phyloP scores from a whole-genome alignment of 1,140 invertebrate species.

The Coboldia fuscipes region DNA sequence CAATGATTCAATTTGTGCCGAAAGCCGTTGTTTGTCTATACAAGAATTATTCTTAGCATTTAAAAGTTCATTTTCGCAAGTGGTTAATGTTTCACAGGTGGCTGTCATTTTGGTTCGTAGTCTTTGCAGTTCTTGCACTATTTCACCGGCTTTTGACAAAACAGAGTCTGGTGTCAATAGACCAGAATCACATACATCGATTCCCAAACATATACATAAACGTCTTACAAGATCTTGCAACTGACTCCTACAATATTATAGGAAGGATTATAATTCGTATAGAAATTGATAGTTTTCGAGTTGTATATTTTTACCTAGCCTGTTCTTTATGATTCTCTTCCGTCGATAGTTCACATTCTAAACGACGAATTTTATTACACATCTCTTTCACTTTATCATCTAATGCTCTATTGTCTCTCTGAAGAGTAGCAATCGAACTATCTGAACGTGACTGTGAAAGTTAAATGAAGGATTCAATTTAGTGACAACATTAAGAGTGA shows the following conservation, averaged over 20 bases:
- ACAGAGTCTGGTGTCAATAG: conserved; percentile 38
- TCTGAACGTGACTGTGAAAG: conserved; percentile 26
- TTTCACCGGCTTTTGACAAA: conserved; percentile 43
- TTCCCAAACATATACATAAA: conserved; percentile 38
- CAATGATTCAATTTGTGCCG: conserved; percentile 13
- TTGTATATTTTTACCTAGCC: conserved; percentile 16
- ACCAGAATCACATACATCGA: conserved; percentile 35
- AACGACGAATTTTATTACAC: conserved; percentile 42
- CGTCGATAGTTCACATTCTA: conserved; percentile 42
- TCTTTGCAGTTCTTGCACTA: conserved; percentile 39
- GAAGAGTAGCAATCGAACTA: conserved; percentile 42
- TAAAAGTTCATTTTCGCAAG: conserved; percentile 16
- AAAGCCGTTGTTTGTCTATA: conserved; percentile 17
- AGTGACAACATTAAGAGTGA: conserved; percentile 13
- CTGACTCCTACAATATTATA: conserved; percentile 21
- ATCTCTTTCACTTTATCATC: conserved; percentile 54
- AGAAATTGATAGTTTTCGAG: neutral
- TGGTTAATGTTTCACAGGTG: conserved; percentile 17
- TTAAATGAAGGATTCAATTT: neutral
- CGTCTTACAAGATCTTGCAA: conserved; percentile 45
- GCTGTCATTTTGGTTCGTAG: conserved; percentile 25
- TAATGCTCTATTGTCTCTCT: conserved; percentile 47
- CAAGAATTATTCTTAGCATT: conserved; percentile 16
- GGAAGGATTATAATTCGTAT: neutral
- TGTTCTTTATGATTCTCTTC: conserved; percentile 45